Conservation (phyloP, 1,140 invertebrate genomes). For the Thalassaphorura encarpata region DNA sequence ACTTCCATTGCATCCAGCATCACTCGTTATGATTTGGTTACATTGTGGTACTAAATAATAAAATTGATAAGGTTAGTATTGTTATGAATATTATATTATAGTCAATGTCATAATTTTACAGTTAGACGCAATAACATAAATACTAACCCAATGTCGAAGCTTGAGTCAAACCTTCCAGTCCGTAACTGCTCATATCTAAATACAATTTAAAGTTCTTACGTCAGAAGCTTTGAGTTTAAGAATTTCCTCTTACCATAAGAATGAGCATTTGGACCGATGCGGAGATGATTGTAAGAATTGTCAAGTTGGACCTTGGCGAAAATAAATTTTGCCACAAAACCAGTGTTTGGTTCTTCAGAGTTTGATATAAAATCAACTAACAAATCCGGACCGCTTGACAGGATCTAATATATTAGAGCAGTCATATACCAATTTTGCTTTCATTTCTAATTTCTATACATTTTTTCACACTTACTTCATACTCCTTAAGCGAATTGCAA, state of each 20-base stretch:
- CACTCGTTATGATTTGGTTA: slow-evolving; percentile 29
- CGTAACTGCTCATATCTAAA: slow-evolving; percentile 2
- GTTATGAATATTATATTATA: too few species aligned
- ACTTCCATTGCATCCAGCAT: slow-evolving; percentile 26
- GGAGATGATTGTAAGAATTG: slow-evolving; percentile 5
- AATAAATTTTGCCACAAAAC: slow-evolving; percentile 72
- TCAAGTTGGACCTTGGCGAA: slow-evolving; percentile 42
- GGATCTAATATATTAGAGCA: slow-evolving; percentile 22
- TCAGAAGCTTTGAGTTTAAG: too few species aligned
- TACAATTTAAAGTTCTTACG: too few species aligned
- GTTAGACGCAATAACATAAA: background rate
- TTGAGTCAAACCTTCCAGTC: background rate
- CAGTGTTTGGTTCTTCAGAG: slow-evolving; percentile 66
- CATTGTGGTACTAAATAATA: slow-evolving; percentile 26
- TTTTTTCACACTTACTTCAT: slow-evolving; percentile 52
- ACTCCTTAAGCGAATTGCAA: slow-evolving; percentile 63
- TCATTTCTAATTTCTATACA: too few species aligned
- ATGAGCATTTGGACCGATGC: background rate
- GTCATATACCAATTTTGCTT: background rate
- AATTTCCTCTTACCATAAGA: too few species aligned
- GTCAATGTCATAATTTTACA: too few species aligned
- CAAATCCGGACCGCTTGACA: slow-evolving; percentile 67
- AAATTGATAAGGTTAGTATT: too few species aligned
- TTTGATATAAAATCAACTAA: slow-evolving; percentile 72
- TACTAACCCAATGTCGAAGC: background rate